phyloP scores from a whole-genome alignment of 2,113 vertebrate species.

The Nicator chloris region DNA sequence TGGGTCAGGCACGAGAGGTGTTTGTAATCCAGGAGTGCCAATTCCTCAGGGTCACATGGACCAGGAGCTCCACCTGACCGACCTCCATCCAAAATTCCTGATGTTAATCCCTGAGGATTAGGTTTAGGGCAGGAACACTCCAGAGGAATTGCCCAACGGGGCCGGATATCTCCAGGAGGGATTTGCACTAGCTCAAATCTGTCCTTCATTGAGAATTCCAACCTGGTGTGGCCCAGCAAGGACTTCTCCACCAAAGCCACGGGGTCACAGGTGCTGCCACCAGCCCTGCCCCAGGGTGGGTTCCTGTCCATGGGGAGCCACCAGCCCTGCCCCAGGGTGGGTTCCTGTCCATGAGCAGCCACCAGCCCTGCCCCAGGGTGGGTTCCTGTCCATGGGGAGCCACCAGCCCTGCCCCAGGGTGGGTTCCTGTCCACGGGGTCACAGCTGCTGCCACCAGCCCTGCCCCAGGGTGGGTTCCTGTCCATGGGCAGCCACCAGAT shows the following conservation, averaged over 20 bases:
- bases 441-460: neutral
- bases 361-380: neutral
- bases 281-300: neutral
- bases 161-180: neutral
- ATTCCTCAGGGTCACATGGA: neutral
- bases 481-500: too few species aligned
- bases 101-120: neutral
- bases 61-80: neutral
- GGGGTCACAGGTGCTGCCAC: neutral
- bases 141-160: neutral
- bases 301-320: neutral
- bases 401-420: neutral
- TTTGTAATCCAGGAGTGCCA: neutral
- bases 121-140: neutral
- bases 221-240: neutral
- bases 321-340: neutral
- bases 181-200: neutral
- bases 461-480: neutral
- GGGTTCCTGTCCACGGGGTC: neutral
- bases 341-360: neutral
- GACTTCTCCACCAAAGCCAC: neutral
- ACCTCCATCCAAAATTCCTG: neutral
- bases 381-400: neutral
- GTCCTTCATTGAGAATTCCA: neutral
- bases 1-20: neutral